Evolutionary conservation across 2,888 invertebrate species (phyloP), one percentile per base, ranked within the genome.

Genomic region (Octodonta nipae): DNA sequence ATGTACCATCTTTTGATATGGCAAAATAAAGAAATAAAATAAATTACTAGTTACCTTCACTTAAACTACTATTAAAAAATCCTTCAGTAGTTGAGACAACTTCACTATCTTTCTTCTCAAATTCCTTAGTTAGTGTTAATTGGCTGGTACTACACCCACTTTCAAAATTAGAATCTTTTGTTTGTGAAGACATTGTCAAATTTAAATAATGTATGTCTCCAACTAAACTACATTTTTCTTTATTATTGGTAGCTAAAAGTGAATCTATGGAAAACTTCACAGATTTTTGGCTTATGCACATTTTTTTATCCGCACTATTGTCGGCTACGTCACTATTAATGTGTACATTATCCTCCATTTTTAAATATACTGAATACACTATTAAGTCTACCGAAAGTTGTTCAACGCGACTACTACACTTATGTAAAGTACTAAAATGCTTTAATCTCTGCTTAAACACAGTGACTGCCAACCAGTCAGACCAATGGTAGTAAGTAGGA

Each of bases 251-350:
- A 12, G 54, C 42, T 15, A 56, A 40, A 4, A 42, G 25, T 1
- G 56, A 52, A 32, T 56, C 56, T 10, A 56, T 56, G 2, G 52
- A 49, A 40, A 56, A 56, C 33, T 45, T 55, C 26, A 47, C 51
- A 2, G 48, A 45, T 28, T 49, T 51, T 30, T 40, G 37, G 12
- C 35, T 24, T 13, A 33, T 35, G 24, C 35, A 42, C n/a, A n/a
- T n/a, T n/a, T n/a, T n/a, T 32, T 35, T 43, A 22, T 17, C 31
- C n/a, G 34, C 35, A 20, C 28, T 32, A 14, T 32, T 28, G 2
- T 7, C 25, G 1, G 12, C 28, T 14, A 26, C 26, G 11, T 37
- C 37, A 17, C 30, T 27, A 12, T 28, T 6, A 14, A 37, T 27
- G 15, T 31, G 14, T 11, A 32, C 10, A n/a, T 22, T 30, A 7